phyloP scores from a whole-genome alignment of 2,113 vertebrate species.

The Equus przewalskii region DNA sequence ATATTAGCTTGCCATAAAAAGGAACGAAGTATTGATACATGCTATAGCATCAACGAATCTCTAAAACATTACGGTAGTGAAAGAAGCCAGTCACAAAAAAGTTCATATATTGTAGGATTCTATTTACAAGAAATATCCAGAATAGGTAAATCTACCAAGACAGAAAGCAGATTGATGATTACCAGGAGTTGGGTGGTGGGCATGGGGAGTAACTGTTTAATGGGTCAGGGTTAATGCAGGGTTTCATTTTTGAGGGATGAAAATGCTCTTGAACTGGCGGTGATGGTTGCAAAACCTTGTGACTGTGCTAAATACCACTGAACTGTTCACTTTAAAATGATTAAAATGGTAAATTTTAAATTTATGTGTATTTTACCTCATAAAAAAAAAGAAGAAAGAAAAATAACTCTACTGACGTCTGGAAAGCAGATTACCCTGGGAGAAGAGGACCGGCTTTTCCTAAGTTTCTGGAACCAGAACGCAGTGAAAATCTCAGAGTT shows the following conservation, averaged over 20 bases:
- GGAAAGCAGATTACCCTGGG: background rate
- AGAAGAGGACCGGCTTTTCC: background rate
- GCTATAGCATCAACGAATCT: accelerated
- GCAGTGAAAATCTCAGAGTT: background rate
- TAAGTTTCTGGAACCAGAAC: background rate
- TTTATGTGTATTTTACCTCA: background rate
- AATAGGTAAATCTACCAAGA: accelerated
- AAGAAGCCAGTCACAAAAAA: background rate
- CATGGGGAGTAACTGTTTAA: too few relatives aligned
- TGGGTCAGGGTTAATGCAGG: too few relatives aligned
- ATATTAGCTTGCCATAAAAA: accelerated
- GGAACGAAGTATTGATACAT: accelerated
- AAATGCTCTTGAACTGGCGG: background rate
- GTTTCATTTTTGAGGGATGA: background rate
- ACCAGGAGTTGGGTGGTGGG: background rate
- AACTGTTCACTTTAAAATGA: background rate
- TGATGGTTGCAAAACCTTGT: accelerated
- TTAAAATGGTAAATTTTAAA: background rate
- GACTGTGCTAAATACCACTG: background rate
- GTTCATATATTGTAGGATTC: accelerated
- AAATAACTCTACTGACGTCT: background rate
- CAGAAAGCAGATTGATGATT: background rate
- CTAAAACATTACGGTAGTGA: background rate
- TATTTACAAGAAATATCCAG: background rate
- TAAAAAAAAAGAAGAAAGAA: background rate